Evolutionary conservation across 2,888 invertebrate species (phyloP).

Genomic region (Willowsia nigromaculata): DNA sequence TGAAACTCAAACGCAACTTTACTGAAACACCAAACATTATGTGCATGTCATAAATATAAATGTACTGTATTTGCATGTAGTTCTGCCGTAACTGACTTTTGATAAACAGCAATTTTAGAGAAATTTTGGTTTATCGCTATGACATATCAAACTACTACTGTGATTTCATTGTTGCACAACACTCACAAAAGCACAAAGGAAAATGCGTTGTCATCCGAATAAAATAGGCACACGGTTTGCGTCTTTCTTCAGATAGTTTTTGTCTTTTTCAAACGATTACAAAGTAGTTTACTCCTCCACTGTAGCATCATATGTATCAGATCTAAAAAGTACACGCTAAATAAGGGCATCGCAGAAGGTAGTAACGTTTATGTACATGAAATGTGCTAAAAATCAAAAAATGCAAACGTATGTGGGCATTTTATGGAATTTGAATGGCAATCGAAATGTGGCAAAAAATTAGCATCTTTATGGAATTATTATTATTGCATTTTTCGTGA

Average conservation of each 20-base stretch:
- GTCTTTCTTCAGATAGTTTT: background rate
- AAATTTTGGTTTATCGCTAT: background rate
- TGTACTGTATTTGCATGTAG: no score
- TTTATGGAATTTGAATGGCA: background rate
- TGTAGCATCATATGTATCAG: background rate
- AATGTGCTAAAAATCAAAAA: no score
- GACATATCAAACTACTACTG: background rate
- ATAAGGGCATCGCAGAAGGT: conserved; percentile 3
- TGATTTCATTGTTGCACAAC: background rate
- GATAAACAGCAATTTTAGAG: no score
- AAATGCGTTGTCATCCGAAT: conserved; percentile 14
- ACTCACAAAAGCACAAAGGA: background rate
- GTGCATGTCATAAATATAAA: no score
- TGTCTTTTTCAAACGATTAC: background rate
- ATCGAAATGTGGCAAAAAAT: background rate
- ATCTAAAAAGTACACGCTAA: background rate
- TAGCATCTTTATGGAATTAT: background rate
- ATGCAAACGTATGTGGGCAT: no score
- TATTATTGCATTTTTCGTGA: background rate
- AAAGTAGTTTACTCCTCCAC: background rate
- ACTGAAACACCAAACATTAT: no score
- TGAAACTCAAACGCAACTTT: no score
- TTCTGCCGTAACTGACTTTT: no score
- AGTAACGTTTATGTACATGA: no score
- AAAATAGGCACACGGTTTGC: background rate